Base-by-base conservation (phyloP, 2,113 vertebrate genomes). In the Scatophagus argus region DNA sequence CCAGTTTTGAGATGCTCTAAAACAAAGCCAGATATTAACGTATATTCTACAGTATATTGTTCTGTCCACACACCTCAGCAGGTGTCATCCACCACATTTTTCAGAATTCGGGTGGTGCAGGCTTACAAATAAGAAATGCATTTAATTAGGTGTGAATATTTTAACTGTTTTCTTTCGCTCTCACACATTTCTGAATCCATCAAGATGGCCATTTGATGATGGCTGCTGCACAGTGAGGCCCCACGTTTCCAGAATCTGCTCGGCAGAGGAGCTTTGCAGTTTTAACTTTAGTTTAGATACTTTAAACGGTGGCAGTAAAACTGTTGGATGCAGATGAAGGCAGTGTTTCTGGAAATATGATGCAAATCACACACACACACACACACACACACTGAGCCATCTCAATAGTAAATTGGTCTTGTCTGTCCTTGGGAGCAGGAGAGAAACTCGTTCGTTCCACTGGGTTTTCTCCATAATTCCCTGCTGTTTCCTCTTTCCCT, bases 381-480 rank as follows among this genome's bases (percentile, higher is more conserved):
- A 64, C 65, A 77, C 23, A 59, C 41, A 64, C 49, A 78, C 36
- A 70, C 43, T 6, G 38, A 75, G 76, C 32, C 84, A 67, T 81
- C 63, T 83, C 77, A 80, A 86, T 32, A 79, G 63, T 63, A 87
- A 91, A 92, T 85, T 84, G 83, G 74, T 77, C 75, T 72, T 43
- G 74, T 88, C 39, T 71, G 88, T 92, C 82, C 75, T 83, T 86
- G 88, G 81, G 65, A 88, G 73, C 49, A 59, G 72, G 0, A 52
- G 56, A 83, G 77, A 87, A 82, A 84, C 73, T 61, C 68, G 58
- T 67, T 80, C 29, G 19, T 82, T 90, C 84, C 87, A 49, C 31
- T 77, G 88, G 78, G 83, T 83, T 90, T 84, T 85, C 78, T 86
- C 71, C 79, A 54, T 82, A 91, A 89, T 89, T 91, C 85, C 82